Base-by-base conservation (phyloP, 2,888 invertebrate genomes). In the Sesia bembeciformis region DNA sequence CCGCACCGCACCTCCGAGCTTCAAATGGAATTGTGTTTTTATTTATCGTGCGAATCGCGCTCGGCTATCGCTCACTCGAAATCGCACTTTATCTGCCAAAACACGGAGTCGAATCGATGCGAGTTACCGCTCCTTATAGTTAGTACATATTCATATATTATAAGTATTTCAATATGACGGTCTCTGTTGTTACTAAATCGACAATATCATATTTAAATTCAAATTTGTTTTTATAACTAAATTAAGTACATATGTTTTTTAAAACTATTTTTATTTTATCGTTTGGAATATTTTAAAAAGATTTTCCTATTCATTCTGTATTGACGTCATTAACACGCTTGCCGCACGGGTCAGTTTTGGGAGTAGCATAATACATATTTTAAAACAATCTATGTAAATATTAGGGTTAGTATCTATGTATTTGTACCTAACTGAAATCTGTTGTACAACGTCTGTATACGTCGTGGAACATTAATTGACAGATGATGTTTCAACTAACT, bases 11-110 rank as follows among this genome's bases (percentile, higher is more conserved):
- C 76, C 81, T 72, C 74, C 76, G 74, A 73, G 84, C 84, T 81
- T 86, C 85, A 85, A 87, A 87, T 87, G 85, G 88, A 87, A 89
- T 88, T 87, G 86, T 89, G 81, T 88, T 89, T 88, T 89, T 89
- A 89, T 89, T 89, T 89, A 88, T 88, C 85, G 87, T 86, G 84
- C 84, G 85, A 88, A 87, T 81, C 79, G 84, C 74, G 71, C 74
- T 81, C 78, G 80, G 75, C 81, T 87, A 88, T 89, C 84, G 81
- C 81, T 84, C 84, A 84, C 82, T 80, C 70, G 80, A 77, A 78
- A 86, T 86, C 86, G 80, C 84, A 81, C 80, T 84, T 81, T 83
- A 84, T 85, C 84, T 81, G 84, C 81, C 83, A 78, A 85, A 86
- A 84, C 77, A 73, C 77, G 70, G 72, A 73, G 74, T 76, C 68